Base-by-base conservation (phyloP, 2,113 vertebrate species). In the Dissostichus mawsoni region DNA sequence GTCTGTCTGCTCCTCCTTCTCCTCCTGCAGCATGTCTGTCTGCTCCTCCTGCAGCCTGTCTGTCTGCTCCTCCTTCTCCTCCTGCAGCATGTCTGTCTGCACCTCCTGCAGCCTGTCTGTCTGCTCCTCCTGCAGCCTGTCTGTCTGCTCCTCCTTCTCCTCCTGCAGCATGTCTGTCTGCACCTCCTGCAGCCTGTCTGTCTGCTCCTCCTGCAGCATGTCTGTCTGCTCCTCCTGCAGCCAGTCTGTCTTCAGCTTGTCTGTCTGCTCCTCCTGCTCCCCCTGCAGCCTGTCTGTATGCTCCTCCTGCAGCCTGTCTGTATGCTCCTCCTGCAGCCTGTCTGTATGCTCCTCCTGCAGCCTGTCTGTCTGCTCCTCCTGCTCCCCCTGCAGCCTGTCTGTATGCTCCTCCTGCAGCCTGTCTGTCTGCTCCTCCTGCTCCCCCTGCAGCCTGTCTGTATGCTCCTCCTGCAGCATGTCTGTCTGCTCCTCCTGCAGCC, bases 401-500 rank as follows among this genome's bases (percentile, higher is more conserved):
- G 12, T 4, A 5, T 29, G 11, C 47, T 86, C 88, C 3, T 80
- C 23, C 23, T 23, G 25, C 25, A 25, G 25, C 25, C 2, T 2
- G 25, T 25, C 25, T 25, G 25, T 25, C 8, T 13, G 72, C 50
- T 63, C 67, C 61, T 74, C 74, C 44, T 44, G 23, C 23, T 23
- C 23, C 23, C 2, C 20, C 23, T 23, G 25, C 25, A 25, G 25
- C 25, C 23, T 36, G 53, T 53, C 61, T 9, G 64, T 41, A 44
- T 57, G 45, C 25, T 29, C 45, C 56, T 72, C 41, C 11, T 47
- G 17, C 51, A 52, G 51, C 51, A 17, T n/a, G 25, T 25, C 25
- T 25, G 25, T 25, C 25, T 25, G 25, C 47, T 86, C 88, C 3
- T 78, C 74, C 51, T 64, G 65, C 11, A 48, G 25, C 55, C 9